A percentile compares a stretch with the other conserved stretches of the same genome.
These are phyloP conservation scores for Silurus asotus DNA, from an alignment of 2,113 vertebrate species.

Conservation along the genomic window DNA sequence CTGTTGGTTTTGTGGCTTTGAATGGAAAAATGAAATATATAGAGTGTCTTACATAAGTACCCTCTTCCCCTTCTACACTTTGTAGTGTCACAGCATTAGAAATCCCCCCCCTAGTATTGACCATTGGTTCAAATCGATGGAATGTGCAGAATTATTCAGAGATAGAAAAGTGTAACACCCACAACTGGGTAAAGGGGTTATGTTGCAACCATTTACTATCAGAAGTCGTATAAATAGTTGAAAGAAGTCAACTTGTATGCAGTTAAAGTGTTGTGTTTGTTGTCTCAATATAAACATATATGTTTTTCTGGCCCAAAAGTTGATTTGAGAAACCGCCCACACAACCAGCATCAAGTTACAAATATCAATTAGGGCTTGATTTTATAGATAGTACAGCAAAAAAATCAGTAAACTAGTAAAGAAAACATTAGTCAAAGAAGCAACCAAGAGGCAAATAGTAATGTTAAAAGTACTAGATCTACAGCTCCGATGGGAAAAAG, in stretches of 20 bases:
- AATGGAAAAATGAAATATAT: conserved; percentile 19
- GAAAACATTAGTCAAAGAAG: background rate
- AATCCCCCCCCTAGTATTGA: background rate
- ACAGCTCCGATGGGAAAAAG: background rate
- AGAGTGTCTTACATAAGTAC: background rate
- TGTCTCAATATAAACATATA: too few relatives aligned
- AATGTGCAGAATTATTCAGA: background rate
- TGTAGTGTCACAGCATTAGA: background rate
- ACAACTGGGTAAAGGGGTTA: too few relatives aligned
- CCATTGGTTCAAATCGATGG: background rate
- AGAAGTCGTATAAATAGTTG: too few relatives aligned
- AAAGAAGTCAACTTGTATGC: too few relatives aligned
- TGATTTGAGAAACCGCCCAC: too few relatives aligned
- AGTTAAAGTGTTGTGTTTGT: too few relatives aligned
- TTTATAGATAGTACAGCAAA: background rate
- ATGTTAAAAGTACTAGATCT: background rate
- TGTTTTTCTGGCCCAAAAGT: too few relatives aligned
- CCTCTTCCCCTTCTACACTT: background rate
- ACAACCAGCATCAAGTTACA: too few relatives aligned
- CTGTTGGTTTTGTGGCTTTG: background rate
- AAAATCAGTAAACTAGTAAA: too few relatives aligned
- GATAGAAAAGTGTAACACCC: too few relatives aligned
- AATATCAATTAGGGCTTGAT: background rate
- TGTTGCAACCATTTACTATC: too few relatives aligned
- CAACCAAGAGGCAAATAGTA: background rate